Percentiles rank a stretch among this genome's conserved stretches.
Conservation (phyloP, 2,888 invertebrate genomes). For the Matsumyia berberina region DNA sequence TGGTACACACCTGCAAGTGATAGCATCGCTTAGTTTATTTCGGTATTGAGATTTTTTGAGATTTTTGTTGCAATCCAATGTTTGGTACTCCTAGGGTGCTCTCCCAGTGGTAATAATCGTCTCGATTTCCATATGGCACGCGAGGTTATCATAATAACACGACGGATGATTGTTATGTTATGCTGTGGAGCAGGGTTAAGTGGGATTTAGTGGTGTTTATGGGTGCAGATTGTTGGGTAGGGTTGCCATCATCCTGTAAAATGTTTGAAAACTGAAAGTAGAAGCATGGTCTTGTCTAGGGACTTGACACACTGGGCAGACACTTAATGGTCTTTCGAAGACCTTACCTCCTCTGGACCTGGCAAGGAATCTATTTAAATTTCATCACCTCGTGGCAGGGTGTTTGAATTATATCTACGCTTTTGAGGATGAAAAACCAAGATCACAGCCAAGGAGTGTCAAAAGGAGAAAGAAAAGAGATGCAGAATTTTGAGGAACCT, state of each 20-base stretch:
- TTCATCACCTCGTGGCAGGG: too few species aligned
- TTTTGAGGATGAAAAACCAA: too few species aligned
- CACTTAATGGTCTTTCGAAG: too few species aligned
- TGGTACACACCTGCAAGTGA: constrained; percentile 50
- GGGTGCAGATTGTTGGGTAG: constrained; percentile 19
- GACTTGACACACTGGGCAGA: too few species aligned
- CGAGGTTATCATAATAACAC: constrained; percentile 43
- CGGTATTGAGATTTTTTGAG: constrained; percentile 63
- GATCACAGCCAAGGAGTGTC: too few species aligned
- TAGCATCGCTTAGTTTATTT: constrained; percentile 42
- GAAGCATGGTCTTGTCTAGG: too few species aligned
- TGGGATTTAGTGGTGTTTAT: constrained; percentile 42
- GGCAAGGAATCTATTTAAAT: too few species aligned
- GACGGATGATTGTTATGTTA: constrained; percentile 43
- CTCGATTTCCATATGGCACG: constrained; percentile 53
- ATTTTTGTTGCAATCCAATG: constrained; percentile 52
- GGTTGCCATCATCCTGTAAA: constrained; percentile 10
- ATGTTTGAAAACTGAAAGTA: too few species aligned
- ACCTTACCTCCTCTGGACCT: too few species aligned
- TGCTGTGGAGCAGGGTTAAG: constrained; percentile 18
- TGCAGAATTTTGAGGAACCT: too few species aligned
- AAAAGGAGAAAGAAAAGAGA: too few species aligned
- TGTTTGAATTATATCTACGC: too few species aligned
- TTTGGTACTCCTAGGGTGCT: constrained; percentile 32
- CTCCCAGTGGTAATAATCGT: constrained; percentile 17